These are phyloP conservation scores for Pontoporia blainvillei DNA, from an alignment of 2,113 vertebrate species.

Conservation along the genomic window DNA sequence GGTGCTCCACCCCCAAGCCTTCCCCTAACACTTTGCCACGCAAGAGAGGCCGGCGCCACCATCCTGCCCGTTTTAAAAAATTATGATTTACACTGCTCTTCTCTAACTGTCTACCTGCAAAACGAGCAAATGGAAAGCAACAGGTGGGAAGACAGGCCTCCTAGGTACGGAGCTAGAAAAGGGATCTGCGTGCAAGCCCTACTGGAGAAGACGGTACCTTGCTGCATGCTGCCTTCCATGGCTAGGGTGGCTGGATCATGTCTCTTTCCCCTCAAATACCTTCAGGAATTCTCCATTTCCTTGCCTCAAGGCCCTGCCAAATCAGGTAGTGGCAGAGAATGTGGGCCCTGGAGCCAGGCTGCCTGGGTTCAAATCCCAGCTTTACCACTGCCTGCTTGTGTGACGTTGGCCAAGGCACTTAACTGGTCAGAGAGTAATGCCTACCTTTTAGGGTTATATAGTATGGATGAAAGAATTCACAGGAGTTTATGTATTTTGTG, in stretches of 20 bases:
- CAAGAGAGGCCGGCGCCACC: not conserved
- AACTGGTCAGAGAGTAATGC: not conserved
- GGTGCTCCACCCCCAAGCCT: not conserved
- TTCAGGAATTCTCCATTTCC: not conserved
- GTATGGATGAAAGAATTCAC: not conserved
- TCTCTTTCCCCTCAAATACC: not conserved
- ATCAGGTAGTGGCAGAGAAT: not conserved
- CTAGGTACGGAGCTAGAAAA: not conserved
- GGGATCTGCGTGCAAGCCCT: not conserved
- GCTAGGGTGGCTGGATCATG: accelerated
- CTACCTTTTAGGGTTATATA: not conserved
- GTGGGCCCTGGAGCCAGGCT: not conserved
- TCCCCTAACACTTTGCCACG: not conserved
- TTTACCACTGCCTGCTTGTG: not conserved
- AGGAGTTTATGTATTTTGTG: not conserved
- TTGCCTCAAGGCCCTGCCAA: not conserved
- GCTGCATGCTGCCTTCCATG: not conserved
- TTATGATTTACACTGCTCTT: not conserved
- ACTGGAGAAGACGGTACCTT: not conserved
- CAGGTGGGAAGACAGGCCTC: not conserved
- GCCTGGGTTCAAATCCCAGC: not conserved
- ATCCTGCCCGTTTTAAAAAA: not conserved
- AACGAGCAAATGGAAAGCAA: not conserved
- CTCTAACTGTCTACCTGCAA: not conserved
- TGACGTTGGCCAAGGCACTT: not conserved